Evolutionary conservation across 2,113 vertebrate species (phyloP).

Genomic region (Laticauda colubrina): DNA sequence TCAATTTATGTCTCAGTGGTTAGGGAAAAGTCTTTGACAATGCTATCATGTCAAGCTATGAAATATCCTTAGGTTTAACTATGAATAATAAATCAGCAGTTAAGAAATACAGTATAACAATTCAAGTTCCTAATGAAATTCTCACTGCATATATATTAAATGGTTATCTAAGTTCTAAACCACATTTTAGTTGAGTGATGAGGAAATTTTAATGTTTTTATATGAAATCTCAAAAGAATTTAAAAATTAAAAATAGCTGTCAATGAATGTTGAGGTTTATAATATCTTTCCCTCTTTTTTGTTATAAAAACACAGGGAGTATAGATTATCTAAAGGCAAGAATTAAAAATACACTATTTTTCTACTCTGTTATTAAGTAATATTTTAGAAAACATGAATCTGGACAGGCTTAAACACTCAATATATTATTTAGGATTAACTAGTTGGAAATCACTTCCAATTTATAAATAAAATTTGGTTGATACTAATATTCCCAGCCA

Average conservation of each 20-base stretch:
- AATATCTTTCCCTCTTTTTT: conserved; percentile 38
- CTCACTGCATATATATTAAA: not conserved
- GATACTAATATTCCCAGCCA: not conserved
- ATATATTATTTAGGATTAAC: not conserved
- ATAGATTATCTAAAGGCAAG: not conserved
- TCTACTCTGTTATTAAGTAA: not conserved
- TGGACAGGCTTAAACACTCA: not conserved
- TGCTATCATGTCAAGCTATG: not conserved
- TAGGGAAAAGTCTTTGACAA: not conserved
- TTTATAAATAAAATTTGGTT: not conserved
- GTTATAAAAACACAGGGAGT: conserved; percentile 1
- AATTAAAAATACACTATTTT: not conserved
- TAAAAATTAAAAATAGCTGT: conserved; percentile 45
- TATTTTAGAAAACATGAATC: not conserved
- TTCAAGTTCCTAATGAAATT: not conserved
- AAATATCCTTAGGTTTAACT: not conserved
- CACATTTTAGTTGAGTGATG: not conserved
- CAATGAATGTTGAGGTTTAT: conserved; percentile 50
- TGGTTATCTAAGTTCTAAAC: not conserved
- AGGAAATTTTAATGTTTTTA: not conserved
- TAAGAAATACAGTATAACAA: not conserved
- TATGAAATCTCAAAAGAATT: conserved; percentile 6
- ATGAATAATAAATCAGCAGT: not conserved
- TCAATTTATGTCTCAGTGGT: not conserved
- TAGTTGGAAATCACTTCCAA: not conserved